phyloP scores from a whole-genome alignment of 2,113 vertebrate genomes.

The Beaufortia kweichowensis region DNA sequence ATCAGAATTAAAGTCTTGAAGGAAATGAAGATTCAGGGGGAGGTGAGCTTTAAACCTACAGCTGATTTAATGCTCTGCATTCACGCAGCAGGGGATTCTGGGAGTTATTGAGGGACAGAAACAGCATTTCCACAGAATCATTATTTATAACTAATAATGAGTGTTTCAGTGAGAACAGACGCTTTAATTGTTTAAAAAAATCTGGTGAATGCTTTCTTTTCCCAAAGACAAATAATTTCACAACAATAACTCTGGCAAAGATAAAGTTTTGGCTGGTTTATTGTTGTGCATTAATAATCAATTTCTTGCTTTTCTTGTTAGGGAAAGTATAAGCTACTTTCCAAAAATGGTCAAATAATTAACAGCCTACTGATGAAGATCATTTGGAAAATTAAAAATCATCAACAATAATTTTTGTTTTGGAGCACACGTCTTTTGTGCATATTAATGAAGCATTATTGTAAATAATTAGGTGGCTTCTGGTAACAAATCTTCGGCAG shows the following conservation, averaged over 20 bases:
- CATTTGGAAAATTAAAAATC: conserved; percentile 58
- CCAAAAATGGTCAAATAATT: conserved; percentile 57
- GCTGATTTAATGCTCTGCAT: conserved; percentile 71
- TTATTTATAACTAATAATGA: background rate
- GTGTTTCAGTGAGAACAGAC: background rate
- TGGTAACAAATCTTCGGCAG: conserved; percentile 41
- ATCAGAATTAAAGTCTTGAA: conserved; percentile 61
- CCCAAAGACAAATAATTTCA: conserved; percentile 10
- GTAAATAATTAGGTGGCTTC: conserved; percentile 51
- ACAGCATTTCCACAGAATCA: conserved; percentile 5
- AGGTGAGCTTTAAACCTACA: conserved; percentile 69
- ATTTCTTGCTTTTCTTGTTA: conserved; percentile 33
- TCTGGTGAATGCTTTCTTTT: conserved; percentile 23
- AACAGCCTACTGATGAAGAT: conserved; percentile 54
- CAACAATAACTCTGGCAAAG: conserved; percentile 2
- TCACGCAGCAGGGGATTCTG: conserved; percentile 69
- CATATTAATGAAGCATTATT: conserved; percentile 59
- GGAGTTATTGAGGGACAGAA: conserved; percentile 8
- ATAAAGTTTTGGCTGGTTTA: conserved; percentile 32
- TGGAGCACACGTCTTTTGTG: conserved; percentile 53
- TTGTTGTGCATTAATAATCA: conserved; percentile 12
- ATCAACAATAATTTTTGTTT: conserved; percentile 49
- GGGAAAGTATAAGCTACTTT: conserved; percentile 36
- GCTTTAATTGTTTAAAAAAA: conserved; percentile 1
- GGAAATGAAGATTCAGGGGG: conserved; percentile 64